Evolutionary conservation across 2,888 invertebrate genomes (phyloP), one percentile per base, ranked within the genome.

Genomic region (Schizotus pectinicornis): DNA sequence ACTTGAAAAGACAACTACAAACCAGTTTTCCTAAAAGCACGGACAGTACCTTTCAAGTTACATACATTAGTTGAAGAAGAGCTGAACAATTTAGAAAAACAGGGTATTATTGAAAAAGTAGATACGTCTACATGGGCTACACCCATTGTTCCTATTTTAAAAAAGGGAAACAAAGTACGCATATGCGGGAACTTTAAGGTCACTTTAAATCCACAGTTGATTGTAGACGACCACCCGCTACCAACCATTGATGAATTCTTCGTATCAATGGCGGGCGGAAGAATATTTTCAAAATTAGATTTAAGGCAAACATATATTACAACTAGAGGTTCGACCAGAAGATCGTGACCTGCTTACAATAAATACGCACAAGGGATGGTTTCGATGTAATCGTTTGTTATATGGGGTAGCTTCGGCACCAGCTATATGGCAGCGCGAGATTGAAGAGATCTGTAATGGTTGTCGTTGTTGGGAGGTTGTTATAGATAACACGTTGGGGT

Each of bases 351-450:
- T 61, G 9, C 32, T 59, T 11, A 64, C 64, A 0, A 59, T 62
- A 31, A 31, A 47, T 6, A 63, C 61, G n/a, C 61, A 63, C 7
- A 57, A 52, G 46, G 63, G 61, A 1, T 37, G 61, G 7, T 65
- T 45, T 22, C 11, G 46, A 11, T 62, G 57, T 42, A 64, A 52
- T 14, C 6, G 53, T 3, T 22, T 22, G 11, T 12, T 48, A 11
- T 7, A 13, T 1, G 22, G 22, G 22, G 5, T 22, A 3, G 22
- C 22, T 5, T 22, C 22, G 2, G 22, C 22, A 22, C 22, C 22
- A 3, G 22, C 22, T 3, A 22, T 22, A 3, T 22, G 22, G 22
- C 22, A 22, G 5, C 2, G 22, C 2, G 22, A 22, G 5, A 22
- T 22, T 22, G 22, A 22, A 22, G 5, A 22, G 2, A 32, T 73